A percentile compares a stretch with the other conserved stretches of the same genome.
phyloP scores from a whole-genome alignment of 2,113 vertebrate species.

The Natator depressus region DNA sequence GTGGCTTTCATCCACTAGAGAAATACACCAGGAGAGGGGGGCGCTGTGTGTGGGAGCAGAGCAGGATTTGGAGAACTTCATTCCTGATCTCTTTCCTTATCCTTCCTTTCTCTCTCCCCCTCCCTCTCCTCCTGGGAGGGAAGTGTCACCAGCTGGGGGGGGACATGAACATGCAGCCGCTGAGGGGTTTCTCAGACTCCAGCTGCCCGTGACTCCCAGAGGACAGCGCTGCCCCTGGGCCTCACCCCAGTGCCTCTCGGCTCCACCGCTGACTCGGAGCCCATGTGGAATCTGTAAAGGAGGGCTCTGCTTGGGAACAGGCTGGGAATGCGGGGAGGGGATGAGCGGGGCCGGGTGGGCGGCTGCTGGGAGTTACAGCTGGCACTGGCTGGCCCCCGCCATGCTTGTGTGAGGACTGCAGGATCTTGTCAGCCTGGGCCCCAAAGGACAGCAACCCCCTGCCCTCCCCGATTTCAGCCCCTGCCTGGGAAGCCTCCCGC shows the following conservation, averaged over 20 bases:
- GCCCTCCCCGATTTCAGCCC: not conserved
- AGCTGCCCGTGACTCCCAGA: not conserved
- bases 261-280: not conserved
- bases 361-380: not conserved
- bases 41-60: not conserved
- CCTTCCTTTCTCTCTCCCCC: not conserved
- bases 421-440: not conserved
- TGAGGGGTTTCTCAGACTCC: not conserved
- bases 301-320: not conserved
- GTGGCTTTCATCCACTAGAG: not conserved
- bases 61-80: not conserved
- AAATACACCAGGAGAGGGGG: not conserved
- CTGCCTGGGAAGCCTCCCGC: not conserved
- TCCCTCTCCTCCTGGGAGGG: rapidly evolving
- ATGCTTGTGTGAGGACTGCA: not conserved
- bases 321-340: not conserved
- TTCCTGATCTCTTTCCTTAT: not conserved
- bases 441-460: not conserved
- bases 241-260: not conserved
- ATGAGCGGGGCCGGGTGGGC: not conserved
- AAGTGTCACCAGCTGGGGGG: not conserved
- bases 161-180: not conserved
- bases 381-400: not conserved
- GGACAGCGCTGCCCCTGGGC: not conserved
- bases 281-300: not conserved